Evolutionary conservation across 2,888 invertebrate genomes (phyloP).

Genomic region (Drosophila anomalata): DNA sequence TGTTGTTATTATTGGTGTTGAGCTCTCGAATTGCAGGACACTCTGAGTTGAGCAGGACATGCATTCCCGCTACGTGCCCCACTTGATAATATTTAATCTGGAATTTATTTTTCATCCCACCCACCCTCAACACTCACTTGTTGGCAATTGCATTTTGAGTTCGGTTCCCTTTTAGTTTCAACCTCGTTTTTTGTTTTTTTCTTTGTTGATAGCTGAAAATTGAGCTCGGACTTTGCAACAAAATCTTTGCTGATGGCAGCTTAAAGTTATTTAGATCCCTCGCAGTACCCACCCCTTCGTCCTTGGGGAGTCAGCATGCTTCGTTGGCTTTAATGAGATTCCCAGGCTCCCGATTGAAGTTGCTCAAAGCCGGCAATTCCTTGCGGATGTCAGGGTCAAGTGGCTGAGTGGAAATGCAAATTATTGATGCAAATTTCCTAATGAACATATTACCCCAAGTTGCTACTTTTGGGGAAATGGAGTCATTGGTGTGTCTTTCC

Average conservation of each 20-base stretch:
- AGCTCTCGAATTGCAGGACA: slow-evolving; percentile 11
- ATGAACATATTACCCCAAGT: slow-evolving; percentile 33
- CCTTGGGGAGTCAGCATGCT: slow-evolving; percentile 34
- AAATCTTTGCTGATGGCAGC: slow-evolving; percentile 51
- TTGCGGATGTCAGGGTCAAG: slow-evolving; percentile 42
- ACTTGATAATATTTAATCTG: slow-evolving; percentile 56
- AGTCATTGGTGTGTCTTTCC: background rate
- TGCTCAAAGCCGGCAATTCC: slow-evolving; percentile 19
- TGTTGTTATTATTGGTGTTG: background rate
- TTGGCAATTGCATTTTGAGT: slow-evolving; percentile 41
- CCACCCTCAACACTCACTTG: slow-evolving; percentile 16
- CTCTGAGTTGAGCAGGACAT: background rate
- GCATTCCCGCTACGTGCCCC: slow-evolving; percentile 30
- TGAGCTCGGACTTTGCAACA: slow-evolving; percentile 25
- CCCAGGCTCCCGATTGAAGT: slow-evolving; percentile 36
- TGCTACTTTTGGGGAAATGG: background rate
- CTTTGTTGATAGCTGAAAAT: slow-evolving; percentile 11
- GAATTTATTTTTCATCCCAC: slow-evolving; percentile 43
- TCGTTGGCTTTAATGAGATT: slow-evolving; percentile 58
- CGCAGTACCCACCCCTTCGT: background rate
- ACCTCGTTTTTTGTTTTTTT: background rate
- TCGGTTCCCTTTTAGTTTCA: background rate
- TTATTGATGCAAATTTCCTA: slow-evolving; percentile 47
- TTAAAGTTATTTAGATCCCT: slow-evolving; percentile 46
- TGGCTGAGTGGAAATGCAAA: slow-evolving; percentile 43